Conservation (phyloP, 2,888 invertebrate species). For the Theristus sp. region DNA sequence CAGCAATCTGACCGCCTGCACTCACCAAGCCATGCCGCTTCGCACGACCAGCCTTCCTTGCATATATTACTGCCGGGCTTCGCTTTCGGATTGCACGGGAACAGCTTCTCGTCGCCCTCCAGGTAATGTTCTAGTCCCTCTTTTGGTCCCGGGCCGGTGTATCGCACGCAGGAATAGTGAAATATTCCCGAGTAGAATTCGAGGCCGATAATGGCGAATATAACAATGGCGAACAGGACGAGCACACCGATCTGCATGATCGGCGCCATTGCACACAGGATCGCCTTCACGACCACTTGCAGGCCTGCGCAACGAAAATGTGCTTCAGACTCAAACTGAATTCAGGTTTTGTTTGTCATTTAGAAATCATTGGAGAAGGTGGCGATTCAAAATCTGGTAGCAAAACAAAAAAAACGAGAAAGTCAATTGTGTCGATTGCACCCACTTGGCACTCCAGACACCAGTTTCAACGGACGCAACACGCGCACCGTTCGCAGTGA, state of each 20-base stretch:
- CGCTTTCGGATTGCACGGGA: neutral
- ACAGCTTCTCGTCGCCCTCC: neutral
- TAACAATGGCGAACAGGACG: conserved; percentile 98
- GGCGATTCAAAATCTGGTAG: neutral
- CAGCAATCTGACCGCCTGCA: too few species aligned
- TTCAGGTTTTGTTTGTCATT: too few species aligned
- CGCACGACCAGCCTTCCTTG: neutral
- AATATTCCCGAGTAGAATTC: conserved; percentile 97
- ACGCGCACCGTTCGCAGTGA: conserved; percentile 99
- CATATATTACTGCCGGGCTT: neutral
- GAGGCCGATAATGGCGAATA: conserved; percentile 98
- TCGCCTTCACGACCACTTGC: conserved; percentile 98
- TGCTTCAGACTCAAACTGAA: too few species aligned
- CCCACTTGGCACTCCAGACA: conserved; percentile 99
- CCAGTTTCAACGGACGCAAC: conserved; percentile 96
- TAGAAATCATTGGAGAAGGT: conserved; percentile 41
- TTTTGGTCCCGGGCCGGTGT: conserved; percentile 50
- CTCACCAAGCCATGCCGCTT: neutral
- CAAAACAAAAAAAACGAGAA: too few species aligned
- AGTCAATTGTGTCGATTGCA: too few species aligned
- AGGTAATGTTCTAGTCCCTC: neutral
- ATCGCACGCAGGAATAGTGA: conserved; percentile 48
- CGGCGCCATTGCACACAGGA: conserved; percentile 99
- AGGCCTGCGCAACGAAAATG: conserved; percentile 48
- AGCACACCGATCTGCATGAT: conserved; percentile 94